Evolutionary conservation across 1,140 invertebrate species (phyloP).

Genomic region (Gonatopus flavifemur): DNA sequence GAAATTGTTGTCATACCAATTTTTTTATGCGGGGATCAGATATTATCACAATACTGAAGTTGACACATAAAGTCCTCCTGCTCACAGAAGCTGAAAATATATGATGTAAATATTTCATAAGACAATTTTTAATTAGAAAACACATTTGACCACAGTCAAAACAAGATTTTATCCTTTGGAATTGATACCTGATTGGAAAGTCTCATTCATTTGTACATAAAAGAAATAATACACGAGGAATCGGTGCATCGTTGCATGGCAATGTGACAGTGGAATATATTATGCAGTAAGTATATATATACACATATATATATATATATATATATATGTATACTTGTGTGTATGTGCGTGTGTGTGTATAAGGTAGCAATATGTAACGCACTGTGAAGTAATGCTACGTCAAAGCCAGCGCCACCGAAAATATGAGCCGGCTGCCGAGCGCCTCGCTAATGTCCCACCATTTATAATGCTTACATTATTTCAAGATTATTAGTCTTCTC

Average conservation of each 20-base stretch:
- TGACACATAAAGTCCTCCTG: too few relatives aligned
- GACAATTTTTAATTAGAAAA: too few relatives aligned
- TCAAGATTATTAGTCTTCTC: constrained; percentile 56
- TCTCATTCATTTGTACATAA: too few relatives aligned
- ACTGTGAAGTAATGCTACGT: constrained; percentile 56
- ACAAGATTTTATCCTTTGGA: too few relatives aligned
- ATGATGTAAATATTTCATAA: too few relatives aligned
- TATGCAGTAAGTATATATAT: constrained; percentile 6
- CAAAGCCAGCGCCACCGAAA: constrained; percentile 57
- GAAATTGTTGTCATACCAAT: too few relatives aligned
- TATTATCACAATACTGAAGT: too few relatives aligned
- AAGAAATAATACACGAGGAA: background rate
- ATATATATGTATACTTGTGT: background rate
- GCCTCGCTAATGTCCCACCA: constrained; percentile 51
- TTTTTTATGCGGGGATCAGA: too few relatives aligned
- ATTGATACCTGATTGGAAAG: too few relatives aligned
- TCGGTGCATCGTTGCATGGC: background rate
- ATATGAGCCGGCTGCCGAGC: constrained; percentile 55
- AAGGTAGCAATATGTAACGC: constrained; percentile 52
- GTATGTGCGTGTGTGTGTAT: background rate
- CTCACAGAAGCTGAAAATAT: too few relatives aligned
- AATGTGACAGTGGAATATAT: background rate
- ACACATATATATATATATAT: background rate
- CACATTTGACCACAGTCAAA: too few relatives aligned
- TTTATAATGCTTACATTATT: constrained; percentile 59